A percentile compares a stretch with the other conserved stretches of the same genome.
Conservation (phyloP, 2,797 vertebrate genomes). For the Scolopax bukidnonensis region DNA sequence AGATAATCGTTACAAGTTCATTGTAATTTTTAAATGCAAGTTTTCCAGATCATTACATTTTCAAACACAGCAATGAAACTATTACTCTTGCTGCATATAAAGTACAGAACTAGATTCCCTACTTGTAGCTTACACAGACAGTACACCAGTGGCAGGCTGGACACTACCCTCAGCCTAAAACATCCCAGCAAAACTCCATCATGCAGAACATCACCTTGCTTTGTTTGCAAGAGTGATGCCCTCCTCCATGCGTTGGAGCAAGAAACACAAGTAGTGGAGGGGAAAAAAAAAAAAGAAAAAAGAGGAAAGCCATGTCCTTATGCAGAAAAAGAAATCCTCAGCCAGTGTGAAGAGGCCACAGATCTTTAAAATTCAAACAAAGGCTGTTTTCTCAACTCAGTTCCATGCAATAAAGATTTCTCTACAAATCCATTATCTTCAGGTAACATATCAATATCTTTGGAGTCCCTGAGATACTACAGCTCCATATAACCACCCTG, state of each 20-base stretch:
- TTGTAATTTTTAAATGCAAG: background rate
- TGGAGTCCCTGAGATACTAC: conserved; percentile 51
- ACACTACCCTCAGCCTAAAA: background rate
- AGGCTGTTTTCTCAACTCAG: conserved; percentile 5
- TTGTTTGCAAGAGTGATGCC: background rate
- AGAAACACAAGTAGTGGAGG: background rate
- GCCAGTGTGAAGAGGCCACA: background rate
- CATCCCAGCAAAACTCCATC: background rate
- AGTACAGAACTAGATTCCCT: conserved; percentile 31
- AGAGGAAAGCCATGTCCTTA: background rate
- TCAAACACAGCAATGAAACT: background rate
- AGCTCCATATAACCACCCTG: background rate
- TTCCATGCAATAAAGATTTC: background rate
- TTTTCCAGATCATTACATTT: background rate
- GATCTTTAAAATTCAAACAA: background rate
- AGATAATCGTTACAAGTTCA: rapidly evolving
- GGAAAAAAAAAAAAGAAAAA: rapidly evolving
- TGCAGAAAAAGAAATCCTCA: background rate
- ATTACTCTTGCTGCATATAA: background rate
- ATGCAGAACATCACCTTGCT: background rate
- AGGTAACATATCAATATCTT: background rate
- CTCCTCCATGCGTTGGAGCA: background rate
- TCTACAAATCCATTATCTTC: background rate
- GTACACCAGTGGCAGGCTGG: background rate
- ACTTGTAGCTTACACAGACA: background rate